Evolutionary conservation across 2,888 invertebrate genomes (phyloP).

Genomic region (Drosophila aldrichi): DNA sequence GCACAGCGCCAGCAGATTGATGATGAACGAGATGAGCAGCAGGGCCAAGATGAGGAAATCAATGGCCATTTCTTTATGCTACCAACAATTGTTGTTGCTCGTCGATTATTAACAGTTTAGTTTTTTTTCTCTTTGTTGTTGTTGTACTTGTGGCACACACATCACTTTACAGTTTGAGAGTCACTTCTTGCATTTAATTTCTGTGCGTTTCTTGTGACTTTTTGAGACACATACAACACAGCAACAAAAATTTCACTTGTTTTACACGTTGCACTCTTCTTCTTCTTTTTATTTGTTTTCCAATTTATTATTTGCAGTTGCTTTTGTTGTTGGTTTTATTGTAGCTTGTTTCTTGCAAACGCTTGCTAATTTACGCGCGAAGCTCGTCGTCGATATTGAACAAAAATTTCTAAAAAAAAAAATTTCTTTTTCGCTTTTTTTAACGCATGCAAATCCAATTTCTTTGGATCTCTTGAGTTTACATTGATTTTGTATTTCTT

Average conservation of each 20-base stretch:
- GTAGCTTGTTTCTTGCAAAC: slow-evolving; percentile 77
- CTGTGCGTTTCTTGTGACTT: slow-evolving; percentile 14
- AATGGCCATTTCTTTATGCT: slow-evolving; percentile 83
- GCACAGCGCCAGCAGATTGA: slow-evolving; percentile 85
- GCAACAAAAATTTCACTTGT: slow-evolving; percentile 69
- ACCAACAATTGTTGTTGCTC: slow-evolving; percentile 28
- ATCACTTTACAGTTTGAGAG: slow-evolving; percentile 73
- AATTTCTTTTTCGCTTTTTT: slow-evolving; percentile 63
- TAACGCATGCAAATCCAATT: slow-evolving; percentile 40
- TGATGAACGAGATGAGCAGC: slow-evolving; percentile 84
- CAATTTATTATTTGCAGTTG: slow-evolving; percentile 49
- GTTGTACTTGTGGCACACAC: slow-evolving; percentile 58
- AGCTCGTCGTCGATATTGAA: slow-evolving; percentile 61
- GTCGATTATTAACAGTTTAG: slow-evolving; percentile 20
- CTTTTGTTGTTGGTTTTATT: slow-evolving; percentile 4
- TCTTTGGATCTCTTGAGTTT: slow-evolving; percentile 27
- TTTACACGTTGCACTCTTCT: slow-evolving; percentile 51
- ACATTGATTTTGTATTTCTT: not conserved
- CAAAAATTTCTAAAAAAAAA: slow-evolving; percentile 59
- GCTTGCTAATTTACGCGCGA: slow-evolving; percentile 76
- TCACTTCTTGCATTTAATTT: slow-evolving; percentile 49
- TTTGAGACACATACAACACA: slow-evolving; percentile 34
- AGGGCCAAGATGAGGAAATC: slow-evolving; percentile 85
- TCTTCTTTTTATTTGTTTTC: slow-evolving; percentile 34
- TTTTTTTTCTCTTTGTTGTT: slow-evolving; percentile 10